These are phyloP conservation scores for Cuniculus paca DNA, from an alignment of 2,797 vertebrate genomes.

Conservation along the genomic window DNA sequence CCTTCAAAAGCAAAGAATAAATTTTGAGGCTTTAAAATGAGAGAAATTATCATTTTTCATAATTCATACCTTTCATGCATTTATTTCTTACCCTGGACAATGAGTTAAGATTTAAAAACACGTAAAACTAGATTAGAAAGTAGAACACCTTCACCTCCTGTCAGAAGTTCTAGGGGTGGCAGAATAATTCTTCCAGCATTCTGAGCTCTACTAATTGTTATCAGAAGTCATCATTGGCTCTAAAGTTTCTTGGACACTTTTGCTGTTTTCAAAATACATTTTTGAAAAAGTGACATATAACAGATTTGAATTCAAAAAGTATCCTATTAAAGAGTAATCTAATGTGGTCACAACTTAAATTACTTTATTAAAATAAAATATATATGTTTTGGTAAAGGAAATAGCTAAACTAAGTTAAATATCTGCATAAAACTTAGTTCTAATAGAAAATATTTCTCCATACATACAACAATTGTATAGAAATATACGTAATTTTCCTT, in stretches of 20 bases:
- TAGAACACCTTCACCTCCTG: not conserved
- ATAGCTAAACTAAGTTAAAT: not conserved
- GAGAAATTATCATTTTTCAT: not conserved
- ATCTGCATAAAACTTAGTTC: not conserved
- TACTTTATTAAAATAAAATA: slow-evolving; percentile 47
- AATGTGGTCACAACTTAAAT: not conserved
- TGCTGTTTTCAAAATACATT: not conserved
- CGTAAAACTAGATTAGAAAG: not conserved
- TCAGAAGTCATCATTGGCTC: not conserved
- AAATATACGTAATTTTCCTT: not conserved
- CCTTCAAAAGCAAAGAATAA: slow-evolving; percentile 6
- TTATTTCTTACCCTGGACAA: not conserved
- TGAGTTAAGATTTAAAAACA: not conserved
- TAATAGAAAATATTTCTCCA: not conserved
- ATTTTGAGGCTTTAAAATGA: not conserved
- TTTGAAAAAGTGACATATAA: slow-evolving; percentile 41
- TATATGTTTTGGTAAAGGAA: slow-evolving; percentile 26
- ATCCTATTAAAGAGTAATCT: slow-evolving; percentile 23
- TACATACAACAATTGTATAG: not conserved
- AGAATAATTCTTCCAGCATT: not conserved
- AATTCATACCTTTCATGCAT: not conserved
- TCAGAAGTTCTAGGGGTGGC: not conserved
- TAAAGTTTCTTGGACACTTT: slow-evolving; percentile 2
- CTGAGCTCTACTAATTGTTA: not conserved
- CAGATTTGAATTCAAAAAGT: slow-evolving; percentile 13